These are phyloP conservation scores for Eubucco bourcierii DNA, from an alignment of 2,113 vertebrate species.

Conservation along the genomic window DNA sequence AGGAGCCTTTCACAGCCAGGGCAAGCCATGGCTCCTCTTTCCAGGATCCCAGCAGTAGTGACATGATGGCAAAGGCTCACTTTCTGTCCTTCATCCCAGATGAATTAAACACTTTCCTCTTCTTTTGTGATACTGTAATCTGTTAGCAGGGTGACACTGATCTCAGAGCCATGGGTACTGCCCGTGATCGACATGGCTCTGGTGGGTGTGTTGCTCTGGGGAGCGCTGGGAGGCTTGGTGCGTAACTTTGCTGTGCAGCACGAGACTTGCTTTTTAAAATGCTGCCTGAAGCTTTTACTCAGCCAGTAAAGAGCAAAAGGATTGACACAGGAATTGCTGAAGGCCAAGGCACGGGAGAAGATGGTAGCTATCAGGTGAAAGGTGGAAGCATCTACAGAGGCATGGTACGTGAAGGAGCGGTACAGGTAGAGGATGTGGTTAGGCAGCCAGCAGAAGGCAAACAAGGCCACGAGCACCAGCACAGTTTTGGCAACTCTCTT, in stretches of 20 bases:
- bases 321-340: slow-evolving; percentile 83
- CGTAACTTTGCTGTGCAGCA: slow-evolving; percentile 66
- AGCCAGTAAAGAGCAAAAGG: slow-evolving; percentile 84
- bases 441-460: slow-evolving; percentile 84
- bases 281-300: slow-evolving; percentile 80
- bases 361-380: slow-evolving; percentile 75
- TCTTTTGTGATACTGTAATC: slow-evolving; percentile 71
- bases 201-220: slow-evolving; percentile 57
- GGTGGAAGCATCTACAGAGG: slow-evolving; percentile 70
- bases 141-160: slow-evolving; percentile 71
- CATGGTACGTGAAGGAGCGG: slow-evolving; percentile 76
- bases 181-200: slow-evolving; percentile 58
- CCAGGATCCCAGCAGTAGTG: not conserved
- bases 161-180: slow-evolving; percentile 71
- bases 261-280: slow-evolving; percentile 79
- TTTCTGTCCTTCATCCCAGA: not conserved
- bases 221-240: slow-evolving; percentile 20
- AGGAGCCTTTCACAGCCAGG: too few species aligned
- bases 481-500: slow-evolving; percentile 84
- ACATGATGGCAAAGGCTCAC: not conserved
- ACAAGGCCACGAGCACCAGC: slow-evolving; percentile 80
- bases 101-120: slow-evolving; percentile 72
- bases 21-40: too few species aligned
- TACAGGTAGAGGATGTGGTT: slow-evolving; percentile 83
- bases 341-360: slow-evolving; percentile 78